phyloP scores from a whole-genome alignment of 2,113 vertebrate genomes.

The Lathamus discolor region DNA sequence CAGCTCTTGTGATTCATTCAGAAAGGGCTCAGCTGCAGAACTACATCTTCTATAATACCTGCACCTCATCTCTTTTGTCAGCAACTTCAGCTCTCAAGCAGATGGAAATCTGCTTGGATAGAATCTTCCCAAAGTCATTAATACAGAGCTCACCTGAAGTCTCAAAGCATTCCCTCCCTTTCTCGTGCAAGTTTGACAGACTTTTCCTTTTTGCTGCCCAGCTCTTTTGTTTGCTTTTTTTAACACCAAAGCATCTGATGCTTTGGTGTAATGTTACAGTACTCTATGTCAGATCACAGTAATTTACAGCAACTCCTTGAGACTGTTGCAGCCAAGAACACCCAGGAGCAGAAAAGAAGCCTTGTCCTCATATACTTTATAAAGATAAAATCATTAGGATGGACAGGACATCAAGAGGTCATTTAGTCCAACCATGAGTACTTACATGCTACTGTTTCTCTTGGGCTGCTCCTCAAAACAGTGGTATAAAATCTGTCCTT shows the following conservation, averaged over 20 bases:
- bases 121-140: not conserved
- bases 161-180: not conserved
- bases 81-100: not conserved
- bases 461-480: not conserved
- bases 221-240: not conserved
- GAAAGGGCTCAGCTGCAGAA: not conserved
- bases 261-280: not conserved
- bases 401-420: not conserved
- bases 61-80: not conserved
- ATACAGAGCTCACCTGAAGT: not conserved
- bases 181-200: not conserved
- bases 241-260: rapidly evolving
- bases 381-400: not conserved
- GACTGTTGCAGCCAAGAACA: not conserved
- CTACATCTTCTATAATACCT: not conserved
- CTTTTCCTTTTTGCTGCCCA: not conserved
- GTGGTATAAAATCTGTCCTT: not conserved
- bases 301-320: not conserved
- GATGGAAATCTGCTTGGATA: not conserved
- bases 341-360: not conserved
- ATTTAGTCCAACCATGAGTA: not conserved
- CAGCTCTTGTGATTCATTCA: not conserved
- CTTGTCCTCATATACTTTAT: not conserved
- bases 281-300: not conserved
- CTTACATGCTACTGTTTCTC: not conserved